phyloP scores from a whole-genome alignment of 35 echinoderm and acorn worm species.

The Hemicentrotus pulcherrimus region DNA sequence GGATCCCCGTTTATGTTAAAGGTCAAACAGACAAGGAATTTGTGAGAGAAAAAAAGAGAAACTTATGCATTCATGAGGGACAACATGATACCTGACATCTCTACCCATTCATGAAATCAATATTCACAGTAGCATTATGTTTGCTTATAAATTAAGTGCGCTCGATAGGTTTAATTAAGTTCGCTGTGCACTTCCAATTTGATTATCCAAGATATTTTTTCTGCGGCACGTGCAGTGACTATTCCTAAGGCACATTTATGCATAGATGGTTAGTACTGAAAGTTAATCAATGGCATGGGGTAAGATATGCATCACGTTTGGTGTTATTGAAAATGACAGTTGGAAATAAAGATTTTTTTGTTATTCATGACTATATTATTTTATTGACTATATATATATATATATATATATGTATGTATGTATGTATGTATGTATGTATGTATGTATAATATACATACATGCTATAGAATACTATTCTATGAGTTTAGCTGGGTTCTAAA shows the following conservation, averaged over 20 bases:
- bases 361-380: background rate
- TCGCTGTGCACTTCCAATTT: background rate
- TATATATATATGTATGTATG: too few species aligned
- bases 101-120: background rate
- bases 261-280: background rate
- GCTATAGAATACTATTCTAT: too few species aligned
- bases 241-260: background rate
- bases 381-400: background rate
- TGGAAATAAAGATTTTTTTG: background rate
- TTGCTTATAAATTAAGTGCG: background rate
- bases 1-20: too few species aligned
- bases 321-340: background rate
- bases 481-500: background rate
- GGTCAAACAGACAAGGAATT: too few species aligned
- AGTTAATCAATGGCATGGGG: background rate
- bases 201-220: too few species aligned
- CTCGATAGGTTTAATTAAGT: background rate
- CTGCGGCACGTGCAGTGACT: background rate
- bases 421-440: too few species aligned
- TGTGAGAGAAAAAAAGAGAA: too few species aligned
- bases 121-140: background rate
- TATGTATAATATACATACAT: too few species aligned
- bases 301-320: background rate
- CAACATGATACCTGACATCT: background rate
- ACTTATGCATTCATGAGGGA: background rate